Evolutionary conservation across 2,113 vertebrate genomes (phyloP).

Genomic region (Elachura formosa): DNA sequence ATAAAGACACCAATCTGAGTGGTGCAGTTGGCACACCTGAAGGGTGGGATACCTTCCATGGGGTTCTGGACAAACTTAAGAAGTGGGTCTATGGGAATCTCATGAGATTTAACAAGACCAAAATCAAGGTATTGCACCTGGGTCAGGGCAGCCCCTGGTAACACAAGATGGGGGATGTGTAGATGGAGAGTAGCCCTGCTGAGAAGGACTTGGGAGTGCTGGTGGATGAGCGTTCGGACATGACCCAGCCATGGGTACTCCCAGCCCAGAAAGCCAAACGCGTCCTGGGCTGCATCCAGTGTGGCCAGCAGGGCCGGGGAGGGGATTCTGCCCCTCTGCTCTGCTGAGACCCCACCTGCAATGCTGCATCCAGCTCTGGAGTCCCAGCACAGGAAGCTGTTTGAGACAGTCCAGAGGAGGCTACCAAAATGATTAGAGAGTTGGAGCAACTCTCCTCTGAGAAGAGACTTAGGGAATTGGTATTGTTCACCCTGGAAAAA

Average conservation of each 20-base stretch:
- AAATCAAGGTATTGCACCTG: not conserved
- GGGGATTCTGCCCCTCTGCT: not conserved
- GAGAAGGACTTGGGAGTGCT: rapidly evolving
- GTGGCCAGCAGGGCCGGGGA: not conserved
- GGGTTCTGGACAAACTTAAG: not conserved
- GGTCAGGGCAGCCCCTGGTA: rapidly evolving
- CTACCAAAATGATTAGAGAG: not conserved
- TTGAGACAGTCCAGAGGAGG: not conserved
- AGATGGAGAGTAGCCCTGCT: rapidly evolving
- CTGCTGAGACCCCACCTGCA: not conserved
- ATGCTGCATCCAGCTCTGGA: not conserved
- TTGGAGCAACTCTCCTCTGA: not conserved
- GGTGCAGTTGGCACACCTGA: not conserved
- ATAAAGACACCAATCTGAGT: not conserved
- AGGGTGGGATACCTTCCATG: rapidly evolving
- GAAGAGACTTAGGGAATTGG: not conserved
- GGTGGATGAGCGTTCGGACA: not conserved
- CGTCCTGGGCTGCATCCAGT: not conserved
- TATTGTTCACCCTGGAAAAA: not conserved
- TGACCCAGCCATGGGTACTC: not conserved
- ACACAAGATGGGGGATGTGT: not conserved
- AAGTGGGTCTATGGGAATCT: not conserved
- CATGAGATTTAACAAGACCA: not conserved
- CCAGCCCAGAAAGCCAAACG: rapidly evolving
- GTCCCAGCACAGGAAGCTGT: too few relatives aligned